Base-by-base conservation (phyloP, 2,888 invertebrate genomes). In the Polydrusus pterygomalis region DNA sequence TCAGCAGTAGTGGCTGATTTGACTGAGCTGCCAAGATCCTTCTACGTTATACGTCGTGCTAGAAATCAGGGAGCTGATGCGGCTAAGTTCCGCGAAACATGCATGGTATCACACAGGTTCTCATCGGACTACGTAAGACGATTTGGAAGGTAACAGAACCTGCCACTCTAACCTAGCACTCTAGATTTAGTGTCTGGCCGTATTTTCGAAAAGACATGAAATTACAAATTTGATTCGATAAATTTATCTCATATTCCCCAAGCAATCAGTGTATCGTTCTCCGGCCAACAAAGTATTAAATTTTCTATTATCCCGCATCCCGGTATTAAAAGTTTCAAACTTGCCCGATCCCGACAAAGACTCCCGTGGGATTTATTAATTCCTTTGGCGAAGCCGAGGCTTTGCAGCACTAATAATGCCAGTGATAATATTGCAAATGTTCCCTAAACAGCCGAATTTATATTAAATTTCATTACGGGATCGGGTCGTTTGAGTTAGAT, bases 351-450 rank as follows among this genome's bases (percentile, higher is more conserved):
- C 74, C 63, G 69, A 74, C 74, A 69, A 74, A 62, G 68, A 69
- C 62, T 74, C 69, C 69, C 18, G 34, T 15, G 74, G 74, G 74
- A 74, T 69, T 69, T 74, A 74, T 74, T 74, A 74, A 74, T 74
- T 62, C 58, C 58, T 60, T 60, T 38, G 38, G 58, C 58, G 58
- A 38, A 17, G 38, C 58, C 8, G 38, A 60, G 38, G 58, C 58
- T 60, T 60, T 60, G 58, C 18, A 17, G 18, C 58, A 38, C 58
- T 60, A 60, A 60, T 60, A 60, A 60, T 17, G 58, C 58, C 58
- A 18, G 58, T 60, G 58, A 60, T 60, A 60, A 60, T 60, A 60
- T 60, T 60, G 38, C 38, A 60, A 60, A 60, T 18, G 58, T 60
- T 60, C 38, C 58, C 58, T 17, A 60, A 60, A 60, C 40, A 60